Evolutionary conservation across 2,888 invertebrate species (phyloP), one percentile per base, ranked within the genome.

Genomic region (Sphaeridia pumilis): DNA sequence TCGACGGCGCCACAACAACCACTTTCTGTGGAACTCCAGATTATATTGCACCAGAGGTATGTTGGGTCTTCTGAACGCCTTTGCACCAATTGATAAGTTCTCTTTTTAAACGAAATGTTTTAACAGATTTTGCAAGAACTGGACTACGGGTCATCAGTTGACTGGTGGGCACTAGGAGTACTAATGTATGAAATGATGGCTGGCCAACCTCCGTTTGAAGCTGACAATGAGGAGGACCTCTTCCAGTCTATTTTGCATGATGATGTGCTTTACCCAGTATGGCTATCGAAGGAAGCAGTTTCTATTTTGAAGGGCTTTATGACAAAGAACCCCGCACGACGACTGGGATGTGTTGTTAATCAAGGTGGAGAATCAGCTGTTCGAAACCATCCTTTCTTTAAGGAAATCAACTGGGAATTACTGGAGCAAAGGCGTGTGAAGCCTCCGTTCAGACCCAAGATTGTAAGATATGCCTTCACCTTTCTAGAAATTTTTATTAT

Each of bases 11-110:
- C 50, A 84, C 90, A 24, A 95, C 94, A 4, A 87, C 90, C 38
- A 98, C 97, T 0, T 98, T 98, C 74, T 98, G 97, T 72, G 97
- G 97, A n/a, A 97, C 95, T 36, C 95, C 95, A 1, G 97, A 98
- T 72, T 98, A 98, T 72, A 98, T 98, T 64, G 97, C 97, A 34
- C 97, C 97, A 2, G 95, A 95, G 77, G 82, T 82, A 66, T 66
- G 44, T 34, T 21, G 12, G n/a, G 3, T 14, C 7, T 17, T 17
- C 10, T 10, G 17, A n/a, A 10, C 31, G 20, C 7, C 3, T 45
- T 45, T 7, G 20, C 31, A 7, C 31, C 14, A 14, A 14, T 3
- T 34, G 2, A 55, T 17, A 7, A 54, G 2, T 54, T 45, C n/a
- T 43, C 12, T 48, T 36, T 4, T 25, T 38, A 12, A 41, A 28